Conservation (phyloP, 2,797 vertebrate genomes). For the Pachyuromys duprasi region DNA sequence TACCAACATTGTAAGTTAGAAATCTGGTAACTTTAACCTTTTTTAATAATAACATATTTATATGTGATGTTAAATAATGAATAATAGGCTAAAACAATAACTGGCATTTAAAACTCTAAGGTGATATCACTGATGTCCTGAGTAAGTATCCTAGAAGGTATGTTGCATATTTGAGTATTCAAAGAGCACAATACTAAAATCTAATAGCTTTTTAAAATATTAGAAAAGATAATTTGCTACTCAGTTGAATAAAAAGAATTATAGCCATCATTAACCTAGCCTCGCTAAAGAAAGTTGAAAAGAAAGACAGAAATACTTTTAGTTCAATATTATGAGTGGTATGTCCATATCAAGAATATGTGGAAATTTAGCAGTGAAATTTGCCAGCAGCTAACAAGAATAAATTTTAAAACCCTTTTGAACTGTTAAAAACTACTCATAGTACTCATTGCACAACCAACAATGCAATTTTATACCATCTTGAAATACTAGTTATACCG, state of each 20-base stretch:
- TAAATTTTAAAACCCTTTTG: constrained; percentile 68
- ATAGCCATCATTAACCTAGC: constrained; percentile 51
- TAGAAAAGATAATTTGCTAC: constrained; percentile 68
- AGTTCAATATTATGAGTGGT: constrained; percentile 39
- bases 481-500: constrained; percentile 37
- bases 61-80: constrained; percentile 33
- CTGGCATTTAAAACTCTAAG: constrained; percentile 59
- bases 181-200: constrained; percentile 63
- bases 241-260: constrained; percentile 62
- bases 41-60: constrained; percentile 41
- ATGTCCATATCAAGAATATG: constrained; percentile 35
- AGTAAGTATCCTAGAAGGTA: background rate
- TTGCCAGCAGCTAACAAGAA: constrained; percentile 60
- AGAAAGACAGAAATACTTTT: constrained; percentile 41
- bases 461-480: background rate
- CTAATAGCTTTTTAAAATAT: constrained; percentile 59
- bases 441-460: constrained; percentile 37
- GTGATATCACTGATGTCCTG: background rate
- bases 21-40: constrained; percentile 26
- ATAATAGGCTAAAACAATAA: constrained; percentile 39
- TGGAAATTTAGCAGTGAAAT: constrained; percentile 20
- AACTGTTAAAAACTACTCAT: constrained; percentile 55
- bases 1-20: background rate
- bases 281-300: constrained; percentile 49
- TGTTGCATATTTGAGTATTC: constrained; percentile 52